A percentile compares a stretch with the other conserved stretches of the same genome.
These are phyloP conservation scores for Amiota mariae DNA, from an alignment of 2,888 invertebrate species.

Conservation along the genomic window DNA sequence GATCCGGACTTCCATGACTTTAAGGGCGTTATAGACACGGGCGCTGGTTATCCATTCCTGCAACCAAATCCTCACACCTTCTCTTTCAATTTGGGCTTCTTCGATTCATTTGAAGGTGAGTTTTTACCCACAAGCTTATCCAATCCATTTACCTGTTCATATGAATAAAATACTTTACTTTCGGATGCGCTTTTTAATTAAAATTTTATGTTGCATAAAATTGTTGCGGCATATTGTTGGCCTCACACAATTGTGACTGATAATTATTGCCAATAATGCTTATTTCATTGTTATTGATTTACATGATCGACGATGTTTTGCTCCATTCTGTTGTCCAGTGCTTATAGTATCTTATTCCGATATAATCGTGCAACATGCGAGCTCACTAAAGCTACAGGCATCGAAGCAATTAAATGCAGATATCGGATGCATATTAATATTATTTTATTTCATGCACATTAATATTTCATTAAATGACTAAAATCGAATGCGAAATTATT, in stretches of 20 bases:
- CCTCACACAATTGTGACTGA: constrained; percentile 36
- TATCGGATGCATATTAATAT: constrained; percentile 7
- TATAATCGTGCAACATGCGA: constrained; percentile 1
- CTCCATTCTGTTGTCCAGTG: not conserved
- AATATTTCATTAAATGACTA: not conserved
- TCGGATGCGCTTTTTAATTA: constrained; percentile 52
- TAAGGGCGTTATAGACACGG: constrained; percentile 71
- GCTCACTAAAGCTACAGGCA: constrained; percentile 21
- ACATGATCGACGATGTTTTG: constrained; percentile 37
- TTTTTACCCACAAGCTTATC: constrained; percentile 28
- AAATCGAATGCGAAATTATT: constrained; percentile 9
- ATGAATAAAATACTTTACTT: too few relatives aligned
- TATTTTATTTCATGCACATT: not conserved
- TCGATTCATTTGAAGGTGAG: constrained; percentile 72
- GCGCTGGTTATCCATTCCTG: constrained; percentile 68
- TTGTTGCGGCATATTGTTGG: constrained; percentile 27
- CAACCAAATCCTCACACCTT: constrained; percentile 65
- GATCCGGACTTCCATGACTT: constrained; percentile 66
- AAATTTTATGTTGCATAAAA: constrained; percentile 58
- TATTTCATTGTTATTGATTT: constrained; percentile 46
- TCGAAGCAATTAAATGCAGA: constrained; percentile 21
- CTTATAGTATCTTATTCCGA: not conserved
- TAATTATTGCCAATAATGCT: constrained; percentile 53
- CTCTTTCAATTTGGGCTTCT: constrained; percentile 65
- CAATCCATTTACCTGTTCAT: too few relatives aligned